Base-by-base conservation (phyloP, 2,113 vertebrate genomes). In the Progne subis region DNA sequence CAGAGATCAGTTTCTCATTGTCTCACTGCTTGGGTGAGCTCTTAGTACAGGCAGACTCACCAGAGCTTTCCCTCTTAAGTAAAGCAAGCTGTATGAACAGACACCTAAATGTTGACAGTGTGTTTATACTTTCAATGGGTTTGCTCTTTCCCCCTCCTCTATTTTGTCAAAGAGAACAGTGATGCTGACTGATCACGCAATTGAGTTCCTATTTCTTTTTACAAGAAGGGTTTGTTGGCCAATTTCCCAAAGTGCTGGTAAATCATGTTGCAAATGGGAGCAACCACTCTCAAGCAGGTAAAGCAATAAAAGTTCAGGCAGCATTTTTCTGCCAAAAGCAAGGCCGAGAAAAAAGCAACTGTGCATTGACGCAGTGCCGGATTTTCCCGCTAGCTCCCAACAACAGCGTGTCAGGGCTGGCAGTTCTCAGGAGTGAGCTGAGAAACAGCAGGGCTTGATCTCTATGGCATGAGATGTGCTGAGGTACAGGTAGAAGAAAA, bases 251-350 rank as follows among this genome's bases (percentile, higher is more conserved):
- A 88, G 59, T 49, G 50, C 29, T 93, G 57, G 14, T 68, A 71
- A 85, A 72, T 65, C 32, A 64, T 56, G 9, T 72, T 87, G 64
- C 74, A 90, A 94, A 72, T 56, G 74, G 56, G 17, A 91, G 16
- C 55, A 56, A 37, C 34, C 47, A 16, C 95, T 87, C 90, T 98
- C 32, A 63, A 98, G 92, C 97, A 97, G 95, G 85, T 98, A 98
- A 98, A 86, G 94, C 82, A 80, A 96, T 97, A 98, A 98, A 94
- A 97, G 97, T 85, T 76, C 70, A 44, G 82, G 63, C 64, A 78
- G 46, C 65, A 90, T 97, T 98, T 98, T 95, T 94, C 96, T 96
- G 94, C 91, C 94, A 94, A 92, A 96, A 98, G 89, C 89, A 96
- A 98, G 84, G 88, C 90, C 96, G 86, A 97, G 96, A 97, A 95